A percentile compares a stretch with the other conserved stretches of the same genome.
Evolutionary conservation across 2,797 vertebrate genomes (phyloP).

Genomic region (Cirrhinus molitorella): DNA sequence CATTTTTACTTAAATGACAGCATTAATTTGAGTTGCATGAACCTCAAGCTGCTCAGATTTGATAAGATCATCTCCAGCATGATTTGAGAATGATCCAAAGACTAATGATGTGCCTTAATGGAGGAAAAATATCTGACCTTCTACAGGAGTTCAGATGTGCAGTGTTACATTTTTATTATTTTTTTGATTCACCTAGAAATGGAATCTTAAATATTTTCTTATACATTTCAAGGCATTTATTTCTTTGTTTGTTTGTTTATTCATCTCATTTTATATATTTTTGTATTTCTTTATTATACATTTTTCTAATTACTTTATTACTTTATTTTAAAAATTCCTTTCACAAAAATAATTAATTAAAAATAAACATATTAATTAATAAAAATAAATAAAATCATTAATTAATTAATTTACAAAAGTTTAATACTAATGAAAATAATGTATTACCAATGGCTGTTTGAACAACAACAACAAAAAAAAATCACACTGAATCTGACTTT

Average conservation of each 20-base stretch:
- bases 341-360: too few species aligned
- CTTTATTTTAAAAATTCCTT: background rate
- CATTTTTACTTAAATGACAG: background rate
- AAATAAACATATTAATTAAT: too few species aligned
- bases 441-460: background rate
- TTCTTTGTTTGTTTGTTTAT: background rate
- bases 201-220: background rate
- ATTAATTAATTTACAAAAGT: too few species aligned
- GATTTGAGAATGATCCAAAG: background rate
- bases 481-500: background rate
- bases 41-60: background rate
- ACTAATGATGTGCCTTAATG: background rate
- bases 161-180: background rate
- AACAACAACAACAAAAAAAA: too few species aligned
- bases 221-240: background rate
- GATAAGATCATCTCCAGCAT: background rate
- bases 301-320: too few species aligned
- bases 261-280: background rate
- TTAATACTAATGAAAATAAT: too few species aligned
- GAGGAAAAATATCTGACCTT: background rate
- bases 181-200: background rate
- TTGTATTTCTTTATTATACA: too few species aligned
- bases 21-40: background rate
- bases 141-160: background rate
- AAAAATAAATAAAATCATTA: too few species aligned